Evolutionary conservation across 2,113 vertebrate species (phyloP), one percentile per base, ranked within the genome.

Genomic region (Grantiella picta): DNA sequence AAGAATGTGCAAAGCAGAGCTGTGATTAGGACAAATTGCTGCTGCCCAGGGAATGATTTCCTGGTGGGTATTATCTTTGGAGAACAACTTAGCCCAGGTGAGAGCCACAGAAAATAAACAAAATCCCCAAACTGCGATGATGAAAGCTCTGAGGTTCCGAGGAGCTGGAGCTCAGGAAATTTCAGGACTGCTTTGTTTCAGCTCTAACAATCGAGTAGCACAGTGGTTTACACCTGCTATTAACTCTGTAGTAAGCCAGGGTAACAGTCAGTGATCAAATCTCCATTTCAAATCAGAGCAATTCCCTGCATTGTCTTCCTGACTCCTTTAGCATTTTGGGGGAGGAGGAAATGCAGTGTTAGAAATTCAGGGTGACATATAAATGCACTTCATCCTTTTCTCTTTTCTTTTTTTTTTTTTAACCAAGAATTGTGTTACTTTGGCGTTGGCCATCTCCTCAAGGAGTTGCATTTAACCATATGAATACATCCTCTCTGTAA

Each of bases 21-120:
- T 73, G 27, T 68, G 78, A 59, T 81, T 79, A 85, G 81, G 65
- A 76, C 70, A 96, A 93, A 96, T 64, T 90, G 63, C 77, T 75
- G 65, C 83, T 78, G 65, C 83, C 84, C 36, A 5, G 66, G 57
- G n/a, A 90, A 64, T 31, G 42, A 49, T 66, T 83, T 95, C 53
- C 93, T 84, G 82, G 68, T 27, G 64, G 75, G 85, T 66, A 63
- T 90, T 89, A 83, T 75, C 92, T 94, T 81, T 52, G 44, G 85
- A 84, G 86, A 96, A 64, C 68, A 68, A 21, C 66, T 73, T 11
- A 12, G 61, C 50, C 28, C 49, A 63, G 65, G 54, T 42, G 59
- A 73, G 42, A 91, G 15, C 27, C 81, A 33, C 16, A 7, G 1
- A 56, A 91, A 92, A 95, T 68, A 93, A 94, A 82, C 78, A 90